Evolutionary conservation across 2,888 invertebrate species (phyloP), one percentile per base, ranked within the genome.

Genomic region (Dendrolimus houi): DNA sequence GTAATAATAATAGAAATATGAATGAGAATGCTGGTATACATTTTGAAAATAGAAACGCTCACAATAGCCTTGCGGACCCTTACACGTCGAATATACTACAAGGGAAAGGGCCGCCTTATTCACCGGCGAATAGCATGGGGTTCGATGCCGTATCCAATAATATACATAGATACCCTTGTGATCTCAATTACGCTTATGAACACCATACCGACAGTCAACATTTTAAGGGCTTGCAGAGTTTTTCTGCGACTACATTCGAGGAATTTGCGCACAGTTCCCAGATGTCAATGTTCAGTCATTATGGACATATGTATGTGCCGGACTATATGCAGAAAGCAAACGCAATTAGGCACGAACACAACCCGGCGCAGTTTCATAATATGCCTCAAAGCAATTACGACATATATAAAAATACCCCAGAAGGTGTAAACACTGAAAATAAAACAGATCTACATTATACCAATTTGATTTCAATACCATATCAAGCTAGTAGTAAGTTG

Each of bases 401-500:
- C 53, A 80, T 82, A 68, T 91, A 88, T 64, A 90, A 88, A 75
- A 85, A 76, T 66, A 73, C 74, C 59, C 64, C 77, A 56, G 87
- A 83, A 64, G 79, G 79, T 78, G 74, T 77, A 63, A 88, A 82
- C 70, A 71, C 76, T 64, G 93, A 93, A 69, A 89, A 79, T 68
- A 87, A 90, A 68, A 80, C 73, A 64, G 87, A 91, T 56, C 91
- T 94, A 69, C 80, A 85, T 66, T 95, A 95, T 79, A 93, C 94
- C 53, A 94, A 93, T 74, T 83, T 95, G 71, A 94, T 93, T 83
- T 92, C 94, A 58, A 92, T 94, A 66, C 85, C 90, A 83, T 92
- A 93, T 83, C 91, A 92, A 75, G 79, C 78, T 83, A 92, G 92
- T 75, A 94, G 92, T 84, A 94, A 95, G 83, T 87, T 95, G 68